A percentile compares a stretch with the other conserved stretches of the same genome.
Conservation (phyloP, 2,113 vertebrate genomes). For the Lycocorax pyrrhopterus region DNA sequence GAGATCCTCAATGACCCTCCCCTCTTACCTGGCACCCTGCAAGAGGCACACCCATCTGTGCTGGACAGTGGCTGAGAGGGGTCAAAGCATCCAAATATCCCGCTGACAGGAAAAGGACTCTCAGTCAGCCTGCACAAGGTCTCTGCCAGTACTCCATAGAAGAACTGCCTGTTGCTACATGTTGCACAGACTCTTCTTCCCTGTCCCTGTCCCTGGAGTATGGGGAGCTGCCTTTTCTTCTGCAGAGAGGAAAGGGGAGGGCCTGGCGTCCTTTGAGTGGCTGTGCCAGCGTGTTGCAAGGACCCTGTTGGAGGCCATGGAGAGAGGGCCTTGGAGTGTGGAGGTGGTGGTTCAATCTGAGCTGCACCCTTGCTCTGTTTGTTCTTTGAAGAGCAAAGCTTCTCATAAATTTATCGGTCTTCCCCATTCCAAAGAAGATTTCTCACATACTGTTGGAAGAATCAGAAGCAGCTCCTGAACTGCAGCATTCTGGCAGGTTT, state of each 20-base stretch:
- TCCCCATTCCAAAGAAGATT: not conserved
- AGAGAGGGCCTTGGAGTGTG: not conserved
- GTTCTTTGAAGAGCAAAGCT: not conserved
- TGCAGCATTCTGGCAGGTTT: not conserved
- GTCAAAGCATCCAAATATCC: not conserved
- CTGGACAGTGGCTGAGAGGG: rapidly evolving
- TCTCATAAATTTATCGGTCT: not conserved
- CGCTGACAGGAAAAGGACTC: rapidly evolving
- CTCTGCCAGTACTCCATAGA: not conserved
- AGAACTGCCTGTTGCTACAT: not conserved
- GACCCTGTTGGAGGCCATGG: rapidly evolving
- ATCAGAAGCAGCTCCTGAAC: not conserved
- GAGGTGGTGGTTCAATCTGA: not conserved
- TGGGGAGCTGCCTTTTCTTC: not conserved
- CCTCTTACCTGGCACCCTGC: rapidly evolving
- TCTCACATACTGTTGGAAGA: not conserved
- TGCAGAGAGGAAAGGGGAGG: not conserved
- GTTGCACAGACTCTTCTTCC: not conserved
- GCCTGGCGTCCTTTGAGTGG: rapidly evolving
- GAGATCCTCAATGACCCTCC: not conserved
- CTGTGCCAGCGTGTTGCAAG: rapidly evolving
- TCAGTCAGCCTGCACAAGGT: rapidly evolving
- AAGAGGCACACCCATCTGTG: rapidly evolving
- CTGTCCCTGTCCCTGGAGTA: rapidly evolving
- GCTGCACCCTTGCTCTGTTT: not conserved